Base-by-base conservation (phyloP, 2,113 vertebrate genomes). In the Pluvialis apricaria region DNA sequence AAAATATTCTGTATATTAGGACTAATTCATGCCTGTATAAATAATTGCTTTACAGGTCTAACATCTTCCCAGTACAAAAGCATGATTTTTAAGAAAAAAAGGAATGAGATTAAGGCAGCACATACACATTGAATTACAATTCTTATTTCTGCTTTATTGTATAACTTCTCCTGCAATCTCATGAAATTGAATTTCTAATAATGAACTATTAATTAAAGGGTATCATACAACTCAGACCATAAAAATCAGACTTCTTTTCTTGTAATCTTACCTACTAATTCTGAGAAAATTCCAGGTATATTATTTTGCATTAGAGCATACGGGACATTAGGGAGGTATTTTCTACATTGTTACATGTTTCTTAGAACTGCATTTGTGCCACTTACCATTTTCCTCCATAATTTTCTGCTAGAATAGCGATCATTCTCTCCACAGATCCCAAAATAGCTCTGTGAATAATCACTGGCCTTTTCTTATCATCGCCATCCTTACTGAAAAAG, bases 371-470 rank as follows among this genome's bases (percentile, higher is more conserved):
- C 24, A 45, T 71, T 54, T 51, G 31, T 26, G 15, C 20, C 44
- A 96, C 98, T 87, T 96, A 99, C 99, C 99, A 99, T 98, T 99
- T 99, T 17, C 99, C 99, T 32, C 98, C 98, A 32, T 99, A 99
- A 97, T 99, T 99, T 97, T 99, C 99, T 6, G 98, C 99, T 65
- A 99, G 98, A 93, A 99, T 99, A 88, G 99, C 99, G 70, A 99
- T 98, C 99, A 99, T 99, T 90, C 99, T 98, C 97, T 99, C 99
- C 95, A 99, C 98, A 4, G 99, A 99, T 54, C 99, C 99, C 97
- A 99, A 42, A 94, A 99, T 97, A 77, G 99, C 99, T 42, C 99
- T 98, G 66, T 99, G 99, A 97, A 99, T 99, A 97, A 99, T 99
- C 92, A 99, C 99, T 6, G 99, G 99, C 34, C 98, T 98, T 47